These are phyloP conservation scores for Thereva nobilitata DNA, from an alignment of 2,888 invertebrate species.

Conservation along the genomic window DNA sequence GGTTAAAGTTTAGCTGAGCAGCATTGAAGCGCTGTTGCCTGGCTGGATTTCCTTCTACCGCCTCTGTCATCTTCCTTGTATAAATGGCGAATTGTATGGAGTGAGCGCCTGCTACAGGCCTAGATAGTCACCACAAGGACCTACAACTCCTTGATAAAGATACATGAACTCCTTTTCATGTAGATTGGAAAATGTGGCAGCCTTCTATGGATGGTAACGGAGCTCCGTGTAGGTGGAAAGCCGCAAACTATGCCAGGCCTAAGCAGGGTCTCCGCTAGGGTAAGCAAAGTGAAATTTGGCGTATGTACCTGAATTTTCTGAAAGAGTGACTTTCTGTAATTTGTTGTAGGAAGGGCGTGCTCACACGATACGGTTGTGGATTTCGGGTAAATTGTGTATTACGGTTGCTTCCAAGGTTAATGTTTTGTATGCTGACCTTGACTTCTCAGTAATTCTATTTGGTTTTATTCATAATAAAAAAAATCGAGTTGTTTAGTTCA, in stretches of 20 bases:
- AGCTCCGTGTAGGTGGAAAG: neutral
- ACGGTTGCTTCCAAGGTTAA: conserved; percentile 2
- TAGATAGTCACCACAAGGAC: too few relatives aligned
- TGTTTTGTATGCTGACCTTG: conserved; percentile 19
- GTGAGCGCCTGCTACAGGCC: too few relatives aligned
- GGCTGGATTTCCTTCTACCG: neutral
- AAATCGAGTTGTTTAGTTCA: too few relatives aligned
- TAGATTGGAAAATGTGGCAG: too few relatives aligned
- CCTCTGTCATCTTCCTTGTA: neutral
- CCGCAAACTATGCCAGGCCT: conserved; percentile 8
- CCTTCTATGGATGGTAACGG: too few relatives aligned
- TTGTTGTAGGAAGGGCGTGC: conserved; percentile 6
- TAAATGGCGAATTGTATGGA: neutral
- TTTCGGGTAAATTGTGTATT: conserved; percentile 10
- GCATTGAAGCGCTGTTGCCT: too few relatives aligned
- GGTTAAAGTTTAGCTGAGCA: too few relatives aligned
- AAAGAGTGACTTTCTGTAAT: conserved; percentile 8
- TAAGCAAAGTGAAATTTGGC: conserved; percentile 19
- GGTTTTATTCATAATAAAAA: too few relatives aligned
- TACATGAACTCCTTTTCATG: too few relatives aligned
- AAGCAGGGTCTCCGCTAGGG: conserved; percentile 5
- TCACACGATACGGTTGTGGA: neutral
- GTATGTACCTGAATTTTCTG: conserved; percentile 10
- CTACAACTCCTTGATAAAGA: too few relatives aligned
- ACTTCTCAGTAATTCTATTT: conserved; percentile 22